Conservation (phyloP, 2,888 invertebrate species). For the Petrophora chlorosata region DNA sequence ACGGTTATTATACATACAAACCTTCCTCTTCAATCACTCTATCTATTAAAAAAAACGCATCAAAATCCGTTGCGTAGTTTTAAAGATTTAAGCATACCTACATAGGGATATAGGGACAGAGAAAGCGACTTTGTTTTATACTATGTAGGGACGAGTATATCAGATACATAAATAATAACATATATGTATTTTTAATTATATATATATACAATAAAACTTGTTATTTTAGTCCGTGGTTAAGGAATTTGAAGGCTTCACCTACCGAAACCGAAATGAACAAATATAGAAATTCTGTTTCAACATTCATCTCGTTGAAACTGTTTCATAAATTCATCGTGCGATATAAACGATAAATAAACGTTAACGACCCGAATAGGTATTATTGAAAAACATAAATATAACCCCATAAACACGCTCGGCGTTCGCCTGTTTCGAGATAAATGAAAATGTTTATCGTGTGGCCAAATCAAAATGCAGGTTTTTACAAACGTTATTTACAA, state of each 20-base stretch:
- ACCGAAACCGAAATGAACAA: background rate
- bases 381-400: constrained; percentile 18
- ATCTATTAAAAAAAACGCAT: too few species aligned
- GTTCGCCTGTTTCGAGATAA: background rate
- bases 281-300: background rate
- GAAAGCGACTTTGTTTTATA: too few species aligned
- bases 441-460: constrained; percentile 15
- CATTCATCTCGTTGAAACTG: background rate
- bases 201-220: too few species aligned
- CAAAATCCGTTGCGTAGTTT: too few species aligned
- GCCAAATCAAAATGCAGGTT: constrained; percentile 16
- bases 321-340: constrained; percentile 4
- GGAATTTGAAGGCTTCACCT: background rate
- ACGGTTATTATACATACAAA: too few species aligned
- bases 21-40: too few species aligned
- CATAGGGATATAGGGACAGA: too few species aligned
- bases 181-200: too few species aligned
- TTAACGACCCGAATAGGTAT: constrained; percentile 4
- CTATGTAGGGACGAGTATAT: too few species aligned
- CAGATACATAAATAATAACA: too few species aligned
- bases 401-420: constrained; percentile 1
- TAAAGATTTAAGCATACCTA: too few species aligned
- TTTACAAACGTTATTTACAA: constrained; percentile 12
- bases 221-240: too few species aligned
- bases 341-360: constrained; percentile 3